Percentiles rank a stretch among this genome's conserved stretches.
These are phyloP conservation scores for Neogale vison DNA, from an alignment of 2,113 vertebrate genomes.

Conservation along the genomic window DNA sequence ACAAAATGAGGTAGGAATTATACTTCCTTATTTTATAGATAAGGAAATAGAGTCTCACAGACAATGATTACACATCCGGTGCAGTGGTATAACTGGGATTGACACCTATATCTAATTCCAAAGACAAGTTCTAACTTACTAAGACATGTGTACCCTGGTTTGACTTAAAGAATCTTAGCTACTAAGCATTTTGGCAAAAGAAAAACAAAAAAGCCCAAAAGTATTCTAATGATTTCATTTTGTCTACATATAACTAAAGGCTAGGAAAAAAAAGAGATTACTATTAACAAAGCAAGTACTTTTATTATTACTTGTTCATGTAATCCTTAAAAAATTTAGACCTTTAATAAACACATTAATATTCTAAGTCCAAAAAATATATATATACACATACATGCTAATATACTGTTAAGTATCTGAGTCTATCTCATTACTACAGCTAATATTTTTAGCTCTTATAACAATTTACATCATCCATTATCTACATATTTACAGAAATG, in stretches of 20 bases:
- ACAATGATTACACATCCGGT: background rate
- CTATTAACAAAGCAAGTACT: background rate
- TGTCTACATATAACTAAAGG: background rate
- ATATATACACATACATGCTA: background rate
- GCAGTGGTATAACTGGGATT: background rate
- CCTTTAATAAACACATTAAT: background rate
- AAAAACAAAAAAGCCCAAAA: background rate
- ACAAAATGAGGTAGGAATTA: background rate
- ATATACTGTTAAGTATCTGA: background rate
- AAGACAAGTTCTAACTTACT: background rate
- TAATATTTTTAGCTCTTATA: conserved; percentile 10
- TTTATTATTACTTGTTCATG: conserved; percentile 14
- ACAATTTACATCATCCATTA: background rate
- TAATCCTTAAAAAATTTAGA: background rate
- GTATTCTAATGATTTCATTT: background rate
- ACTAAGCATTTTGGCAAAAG: background rate
- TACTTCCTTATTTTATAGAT: background rate
- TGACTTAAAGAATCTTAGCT: background rate
- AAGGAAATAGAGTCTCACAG: background rate
- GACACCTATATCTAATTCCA: background rate
- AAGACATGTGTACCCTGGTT: background rate
- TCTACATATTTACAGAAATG: background rate
- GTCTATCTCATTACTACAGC: background rate
- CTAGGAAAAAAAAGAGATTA: background rate
- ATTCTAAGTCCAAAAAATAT: background rate